These are phyloP conservation scores for Rhynchotus rufescens DNA, from an alignment of 2,797 vertebrate genomes.

Conservation along the genomic window DNA sequence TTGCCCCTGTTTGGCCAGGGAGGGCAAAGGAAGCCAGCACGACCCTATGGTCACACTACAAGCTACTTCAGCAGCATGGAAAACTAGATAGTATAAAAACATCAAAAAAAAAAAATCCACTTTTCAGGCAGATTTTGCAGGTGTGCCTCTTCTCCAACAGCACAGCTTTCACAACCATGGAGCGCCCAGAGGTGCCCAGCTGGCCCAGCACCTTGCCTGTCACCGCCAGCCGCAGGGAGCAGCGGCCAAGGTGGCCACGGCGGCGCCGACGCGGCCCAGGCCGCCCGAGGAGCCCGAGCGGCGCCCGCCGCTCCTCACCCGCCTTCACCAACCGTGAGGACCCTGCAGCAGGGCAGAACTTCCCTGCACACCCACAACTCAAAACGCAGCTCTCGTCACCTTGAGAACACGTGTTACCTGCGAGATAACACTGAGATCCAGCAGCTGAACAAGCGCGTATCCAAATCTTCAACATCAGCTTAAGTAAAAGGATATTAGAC, in stretches of 20 bases:
- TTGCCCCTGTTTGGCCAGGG: neutral
- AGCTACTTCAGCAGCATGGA: neutral
- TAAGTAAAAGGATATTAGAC: neutral
- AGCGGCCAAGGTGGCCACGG: neutral
- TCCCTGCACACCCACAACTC: neutral
- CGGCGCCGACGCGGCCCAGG: too few relatives aligned
- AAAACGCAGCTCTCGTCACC: neutral
- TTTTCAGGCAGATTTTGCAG: neutral
- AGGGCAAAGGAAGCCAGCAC: accelerated
- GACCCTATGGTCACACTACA: accelerated
- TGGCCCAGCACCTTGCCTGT: neutral
- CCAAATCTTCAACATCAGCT: neutral
- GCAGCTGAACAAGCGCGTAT: neutral
- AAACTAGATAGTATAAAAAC: neutral
- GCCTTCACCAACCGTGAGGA: neutral
- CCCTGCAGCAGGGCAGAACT: neutral
- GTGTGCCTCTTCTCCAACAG: neutral
- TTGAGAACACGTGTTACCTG: neutral
- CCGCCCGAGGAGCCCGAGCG: too few relatives aligned
- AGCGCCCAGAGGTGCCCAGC: neutral
- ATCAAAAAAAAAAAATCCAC: neutral
- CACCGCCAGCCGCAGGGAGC: neutral
- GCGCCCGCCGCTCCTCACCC: neutral
- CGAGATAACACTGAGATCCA: neutral
- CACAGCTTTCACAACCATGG: neutral